These are phyloP conservation scores for Acanthopagrus latus DNA, from an alignment of 2,797 vertebrate species.

Conservation along the genomic window DNA sequence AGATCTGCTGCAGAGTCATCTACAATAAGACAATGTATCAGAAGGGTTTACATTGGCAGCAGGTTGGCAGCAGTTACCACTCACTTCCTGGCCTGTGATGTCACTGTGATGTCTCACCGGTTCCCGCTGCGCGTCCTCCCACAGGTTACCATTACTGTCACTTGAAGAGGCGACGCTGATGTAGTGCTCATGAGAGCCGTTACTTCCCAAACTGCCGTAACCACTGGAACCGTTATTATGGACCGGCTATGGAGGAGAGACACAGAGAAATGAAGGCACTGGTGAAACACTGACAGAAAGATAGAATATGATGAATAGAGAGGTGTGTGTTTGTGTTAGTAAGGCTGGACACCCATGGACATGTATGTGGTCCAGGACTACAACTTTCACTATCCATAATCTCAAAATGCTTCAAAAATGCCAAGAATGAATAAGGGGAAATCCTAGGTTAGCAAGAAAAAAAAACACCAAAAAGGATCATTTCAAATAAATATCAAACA, in stretches of 20 bases:
- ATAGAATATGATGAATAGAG: too few species aligned
- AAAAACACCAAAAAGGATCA: neutral
- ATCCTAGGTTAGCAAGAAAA: too few species aligned
- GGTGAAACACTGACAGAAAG: neutral
- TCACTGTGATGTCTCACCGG: conserved; percentile 79
- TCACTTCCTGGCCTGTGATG: neutral
- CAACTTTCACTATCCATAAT: neutral
- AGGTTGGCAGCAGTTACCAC: neutral
- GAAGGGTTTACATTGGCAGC: neutral
- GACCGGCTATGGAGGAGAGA: conserved; percentile 84
- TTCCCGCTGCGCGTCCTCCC: conserved; percentile 86
- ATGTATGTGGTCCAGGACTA: neutral
- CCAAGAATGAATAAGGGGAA: neutral
- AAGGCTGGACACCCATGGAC: neutral
- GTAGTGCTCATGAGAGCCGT: conserved; percentile 91
- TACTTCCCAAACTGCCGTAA: conserved; percentile 91
- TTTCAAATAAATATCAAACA: neutral
- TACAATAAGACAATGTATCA: conserved; percentile 49
- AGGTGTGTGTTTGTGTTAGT: too few species aligned
- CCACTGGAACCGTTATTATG: conserved; percentile 91
- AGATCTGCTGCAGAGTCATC: conserved; percentile 86
- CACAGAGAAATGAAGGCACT: neutral
- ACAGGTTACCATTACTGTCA: conserved; percentile 89
- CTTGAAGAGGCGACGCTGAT: conserved; percentile 90
- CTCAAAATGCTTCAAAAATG: neutral